A percentile compares a stretch with the other conserved stretches of the same genome.
These are phyloP conservation scores for Bombus picipes DNA, from an alignment of 1,140 invertebrate genomes.

Conservation along the genomic window DNA sequence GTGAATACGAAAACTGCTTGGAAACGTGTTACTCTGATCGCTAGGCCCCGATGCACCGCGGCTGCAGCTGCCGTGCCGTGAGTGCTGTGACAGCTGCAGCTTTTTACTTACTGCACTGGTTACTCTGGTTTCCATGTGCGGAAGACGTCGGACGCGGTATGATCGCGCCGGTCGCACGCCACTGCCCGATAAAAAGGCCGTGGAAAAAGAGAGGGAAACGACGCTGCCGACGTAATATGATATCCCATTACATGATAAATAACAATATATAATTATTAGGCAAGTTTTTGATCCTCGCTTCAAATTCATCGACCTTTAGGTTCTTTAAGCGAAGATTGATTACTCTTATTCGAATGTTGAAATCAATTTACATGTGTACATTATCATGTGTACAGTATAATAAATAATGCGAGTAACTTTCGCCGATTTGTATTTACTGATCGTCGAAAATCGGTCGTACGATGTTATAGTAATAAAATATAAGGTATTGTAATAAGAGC, in stretches of 20 bases:
- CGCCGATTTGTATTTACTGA: neutral
- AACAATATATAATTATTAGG: conserved; percentile 3
- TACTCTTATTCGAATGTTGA: neutral
- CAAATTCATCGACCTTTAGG: neutral
- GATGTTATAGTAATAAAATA: neutral
- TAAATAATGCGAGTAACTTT: neutral
- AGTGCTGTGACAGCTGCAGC: conserved; percentile 46
- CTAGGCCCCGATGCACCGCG: conserved; percentile 25
- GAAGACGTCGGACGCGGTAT: conserved; percentile 35
- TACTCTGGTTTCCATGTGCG: conserved; percentile 59
- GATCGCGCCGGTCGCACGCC: conserved; percentile 41
- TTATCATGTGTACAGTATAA: no score
- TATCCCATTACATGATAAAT: conserved; percentile 25
- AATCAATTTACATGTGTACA: neutral
- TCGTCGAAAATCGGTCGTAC: neutral
- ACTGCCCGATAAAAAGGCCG: conserved; percentile 11
- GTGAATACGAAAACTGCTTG: conserved; percentile 28
- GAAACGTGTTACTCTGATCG: conserved; percentile 39
- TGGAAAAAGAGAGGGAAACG: conserved; percentile 23
- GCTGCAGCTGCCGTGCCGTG: conserved; percentile 36
- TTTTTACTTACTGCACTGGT: conserved; percentile 55
- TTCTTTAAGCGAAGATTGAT: neutral
- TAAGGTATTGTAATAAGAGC: neutral
- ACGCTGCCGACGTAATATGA: neutral
- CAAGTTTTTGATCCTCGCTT: neutral